A percentile compares a stretch with the other conserved stretches of the same genome.
These are phyloP conservation scores for Catharus minimus DNA, from an alignment of 2,113 vertebrate species.

Conservation along the genomic window DNA sequence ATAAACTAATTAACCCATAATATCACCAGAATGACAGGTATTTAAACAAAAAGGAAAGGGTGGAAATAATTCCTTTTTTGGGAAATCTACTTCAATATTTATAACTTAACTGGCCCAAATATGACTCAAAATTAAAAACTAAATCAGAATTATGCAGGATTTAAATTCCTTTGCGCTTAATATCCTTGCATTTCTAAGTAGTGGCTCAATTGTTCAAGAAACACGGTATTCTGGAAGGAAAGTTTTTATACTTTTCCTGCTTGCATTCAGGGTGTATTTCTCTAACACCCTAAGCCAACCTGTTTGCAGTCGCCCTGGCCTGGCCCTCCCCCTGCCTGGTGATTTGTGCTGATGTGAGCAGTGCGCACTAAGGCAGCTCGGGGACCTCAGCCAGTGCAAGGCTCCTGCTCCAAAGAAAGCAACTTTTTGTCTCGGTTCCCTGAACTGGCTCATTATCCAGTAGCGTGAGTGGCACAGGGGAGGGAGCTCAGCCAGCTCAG, in stretches of 20 bases:
- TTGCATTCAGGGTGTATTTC: background rate
- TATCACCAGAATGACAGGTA: slow-evolving; percentile 37
- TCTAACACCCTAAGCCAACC: background rate
- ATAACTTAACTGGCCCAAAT: background rate
- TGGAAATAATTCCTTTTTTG: slow-evolving; percentile 8
- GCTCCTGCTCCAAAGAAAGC: slow-evolving; percentile 38
- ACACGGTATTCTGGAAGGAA: background rate
- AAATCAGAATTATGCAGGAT: background rate
- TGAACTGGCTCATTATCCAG: slow-evolving; percentile 1
- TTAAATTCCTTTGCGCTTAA: background rate
- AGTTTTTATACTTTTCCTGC: background rate
- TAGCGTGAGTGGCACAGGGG: background rate
- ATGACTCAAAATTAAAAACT: background rate
- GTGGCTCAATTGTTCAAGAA: background rate
- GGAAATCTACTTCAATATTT: background rate
- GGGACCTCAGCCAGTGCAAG: slow-evolving; percentile 20
- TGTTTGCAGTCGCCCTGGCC: background rate
- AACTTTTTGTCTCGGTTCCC: background rate
- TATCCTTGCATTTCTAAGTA: background rate
- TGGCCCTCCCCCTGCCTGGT: background rate
- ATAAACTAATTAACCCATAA: slow-evolving; percentile 52
- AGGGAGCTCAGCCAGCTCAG: background rate
- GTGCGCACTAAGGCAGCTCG: background rate
- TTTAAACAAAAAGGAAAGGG: slow-evolving; percentile 26
- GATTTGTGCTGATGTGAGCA: slow-evolving; percentile 13